phyloP scores from a whole-genome alignment of 2,797 vertebrate genomes.

The Poeciliopsis paucimaculata region DNA sequence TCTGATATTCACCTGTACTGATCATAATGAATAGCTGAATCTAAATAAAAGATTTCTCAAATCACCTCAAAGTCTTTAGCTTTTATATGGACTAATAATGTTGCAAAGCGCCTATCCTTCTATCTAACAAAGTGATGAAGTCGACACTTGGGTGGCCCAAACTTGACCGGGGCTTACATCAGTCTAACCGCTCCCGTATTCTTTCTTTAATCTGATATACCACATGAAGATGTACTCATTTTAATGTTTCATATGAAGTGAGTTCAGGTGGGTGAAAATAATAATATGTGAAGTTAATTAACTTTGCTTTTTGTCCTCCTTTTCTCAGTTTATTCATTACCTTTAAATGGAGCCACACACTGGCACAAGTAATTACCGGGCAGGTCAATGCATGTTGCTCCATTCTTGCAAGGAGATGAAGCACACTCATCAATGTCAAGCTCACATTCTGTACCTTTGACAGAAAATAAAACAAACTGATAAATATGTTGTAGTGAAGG shows the following conservation, averaged over 20 bases:
- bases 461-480: conserved; percentile 57
- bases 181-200: conserved; percentile 36
- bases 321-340: conserved; percentile 87
- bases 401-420: conserved; percentile 86
- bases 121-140: conserved; percentile 7
- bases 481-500: conserved; percentile 23
- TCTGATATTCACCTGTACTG: not conserved
- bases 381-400: conserved; percentile 86
- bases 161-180: conserved; percentile 5
- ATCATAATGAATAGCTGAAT: not conserved
- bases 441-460: conserved; percentile 81
- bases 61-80: not conserved
- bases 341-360: conserved; percentile 89
- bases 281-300: conserved; percentile 88
- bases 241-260: conserved; percentile 72
- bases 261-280: conserved; percentile 85
- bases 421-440: conserved; percentile 83
- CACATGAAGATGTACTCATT: conserved; percentile 78
- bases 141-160: conserved; percentile 12
- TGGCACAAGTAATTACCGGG: conserved; percentile 90
- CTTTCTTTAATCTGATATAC: conserved; percentile 52
- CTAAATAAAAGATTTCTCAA: not conserved
- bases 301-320: conserved; percentile 81
- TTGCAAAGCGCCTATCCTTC: not conserved
- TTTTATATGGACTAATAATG: not conserved